Conservation (phyloP, 1,140 invertebrate genomes). For the Arion vulgaris region DNA sequence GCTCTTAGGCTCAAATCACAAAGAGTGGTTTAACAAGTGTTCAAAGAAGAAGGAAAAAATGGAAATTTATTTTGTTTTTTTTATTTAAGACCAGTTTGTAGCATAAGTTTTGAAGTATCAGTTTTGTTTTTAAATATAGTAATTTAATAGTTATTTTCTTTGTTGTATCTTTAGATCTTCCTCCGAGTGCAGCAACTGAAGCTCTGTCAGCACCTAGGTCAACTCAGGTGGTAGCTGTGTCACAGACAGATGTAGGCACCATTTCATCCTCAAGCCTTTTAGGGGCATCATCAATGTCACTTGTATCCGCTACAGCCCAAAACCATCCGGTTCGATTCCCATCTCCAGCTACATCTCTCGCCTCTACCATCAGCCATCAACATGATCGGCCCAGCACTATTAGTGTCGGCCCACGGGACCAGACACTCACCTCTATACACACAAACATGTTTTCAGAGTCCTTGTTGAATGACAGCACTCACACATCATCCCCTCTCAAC, state of each 20-base stretch:
- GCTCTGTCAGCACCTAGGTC: constrained; percentile 79
- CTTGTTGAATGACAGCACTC: neutral
- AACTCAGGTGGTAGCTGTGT: constrained; percentile 61
- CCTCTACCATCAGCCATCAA: neutral
- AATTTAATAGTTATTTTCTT: neutral
- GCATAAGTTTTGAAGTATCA: too few relatives aligned
- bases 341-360: neutral
- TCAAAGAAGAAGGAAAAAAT: too few relatives aligned
- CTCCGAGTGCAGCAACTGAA: constrained; percentile 87
- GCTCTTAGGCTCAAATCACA: too few relatives aligned
- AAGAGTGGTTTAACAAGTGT: too few relatives aligned
- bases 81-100: too few relatives aligned
- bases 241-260: constrained; percentile 23
- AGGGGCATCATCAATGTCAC: constrained; percentile 29
- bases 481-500: neutral
- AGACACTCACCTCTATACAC: constrained; percentile 18
- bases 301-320: constrained; percentile 26
- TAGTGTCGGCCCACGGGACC: constrained; percentile 23
- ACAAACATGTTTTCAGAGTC: constrained; percentile 4
- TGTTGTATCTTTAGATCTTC: constrained; percentile 79
- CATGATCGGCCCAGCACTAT: constrained; percentile 20
- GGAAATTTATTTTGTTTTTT: too few relatives aligned
- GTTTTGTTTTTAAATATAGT: too few relatives aligned
- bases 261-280: neutral
- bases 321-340: neutral